Evolutionary conservation across 2,888 invertebrate genomes (phyloP).

Genomic region (Drosophila mulleri): DNA sequence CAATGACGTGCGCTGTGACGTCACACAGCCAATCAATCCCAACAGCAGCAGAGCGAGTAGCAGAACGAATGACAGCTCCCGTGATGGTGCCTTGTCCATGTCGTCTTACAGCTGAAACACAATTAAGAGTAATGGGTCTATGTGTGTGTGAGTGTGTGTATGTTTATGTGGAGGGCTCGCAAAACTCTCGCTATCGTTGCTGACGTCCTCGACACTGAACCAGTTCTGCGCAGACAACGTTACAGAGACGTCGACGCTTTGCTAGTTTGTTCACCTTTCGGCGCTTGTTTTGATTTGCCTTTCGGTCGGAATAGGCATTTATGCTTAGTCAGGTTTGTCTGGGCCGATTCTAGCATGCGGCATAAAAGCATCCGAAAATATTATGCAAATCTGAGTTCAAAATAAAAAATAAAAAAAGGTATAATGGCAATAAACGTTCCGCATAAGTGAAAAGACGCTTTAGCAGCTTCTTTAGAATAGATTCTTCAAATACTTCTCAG

Average conservation of each 20-base stretch:
- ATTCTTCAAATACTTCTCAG: conserved; percentile 18
- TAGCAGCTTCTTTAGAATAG: conserved; percentile 1
- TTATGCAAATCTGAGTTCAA: conserved; percentile 37
- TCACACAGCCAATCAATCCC: conserved; percentile 33
- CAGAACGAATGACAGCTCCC: conserved; percentile 17
- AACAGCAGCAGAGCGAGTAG: conserved; percentile 37
- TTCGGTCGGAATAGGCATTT: conserved; percentile 28
- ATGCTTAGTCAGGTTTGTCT: conserved; percentile 40
- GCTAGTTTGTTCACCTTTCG: conserved; percentile 72
- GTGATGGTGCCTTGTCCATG: conserved; percentile 43
- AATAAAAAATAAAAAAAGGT: conserved; percentile 17
- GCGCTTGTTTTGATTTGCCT: conserved; percentile 57
- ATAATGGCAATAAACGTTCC: conserved; percentile 23
- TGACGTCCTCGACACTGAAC: conserved; percentile 78
- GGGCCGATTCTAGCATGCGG: conserved; percentile 50
- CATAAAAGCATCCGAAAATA: conserved; percentile 37
- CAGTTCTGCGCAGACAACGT: conserved; percentile 62
- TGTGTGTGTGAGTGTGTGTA: too few species aligned
- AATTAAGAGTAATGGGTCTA: conserved; percentile 10
- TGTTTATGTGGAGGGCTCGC: neutral
- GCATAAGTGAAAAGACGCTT: conserved; percentile 16
- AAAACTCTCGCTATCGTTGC: conserved; percentile 58
- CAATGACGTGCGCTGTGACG: conserved; percentile 78
- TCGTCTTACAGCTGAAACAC: conserved; percentile 26
- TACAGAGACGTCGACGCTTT: conserved; percentile 55